Base-by-base conservation (phyloP, 2,113 vertebrate genomes). In the Colinus virginianus region DNA sequence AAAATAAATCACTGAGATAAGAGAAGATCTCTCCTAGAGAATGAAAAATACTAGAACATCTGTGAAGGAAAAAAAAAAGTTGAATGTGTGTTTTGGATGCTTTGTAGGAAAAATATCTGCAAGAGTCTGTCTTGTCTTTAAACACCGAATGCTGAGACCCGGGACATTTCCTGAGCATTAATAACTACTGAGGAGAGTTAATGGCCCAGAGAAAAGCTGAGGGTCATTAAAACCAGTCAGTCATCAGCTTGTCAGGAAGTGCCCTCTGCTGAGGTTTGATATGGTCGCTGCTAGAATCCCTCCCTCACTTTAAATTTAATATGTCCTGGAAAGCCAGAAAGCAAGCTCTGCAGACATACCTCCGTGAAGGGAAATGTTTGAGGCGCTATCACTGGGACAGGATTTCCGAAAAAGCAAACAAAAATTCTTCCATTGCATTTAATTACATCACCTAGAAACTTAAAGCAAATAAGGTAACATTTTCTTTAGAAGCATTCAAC, bases 1-100 rank as follows among this genome's bases (percentile, higher is more conserved):
- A 84, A 83, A 84, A 89, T 96, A 96, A 96, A 97, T 96, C 95
- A 95, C 51, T 43, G 68, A 94, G 95, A 97, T 93, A 95, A 95
- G 96, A 80, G 83, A 64, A 67, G 51, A 87, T 85, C 95, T 93
- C 75, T 88, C 32, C 78, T 78, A 75, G 79, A 87, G 45, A 80
- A 67, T 58, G 45, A 66, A 87, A 96, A 86, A 69, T 66, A 87
- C 68, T 78, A 67, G 67, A 94, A 96, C 96, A 97, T 97, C 96
- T 97, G 97, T 93, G 15, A 9, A 40, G 20, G 38, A n/a, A 91
- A 69, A 82, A 78, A 77, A 45, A 15, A 43, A 62, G 69, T 18
- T 68, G 59, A 78, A 38, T 90, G 87, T 92, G 58, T 72, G 53
- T 86, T 88, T 96, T 59, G 79, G 95, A 93, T 75, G 67, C 42